Evolutionary conservation across 2,888 invertebrate genomes (phyloP).

Genomic region (Troides aeacus): DNA sequence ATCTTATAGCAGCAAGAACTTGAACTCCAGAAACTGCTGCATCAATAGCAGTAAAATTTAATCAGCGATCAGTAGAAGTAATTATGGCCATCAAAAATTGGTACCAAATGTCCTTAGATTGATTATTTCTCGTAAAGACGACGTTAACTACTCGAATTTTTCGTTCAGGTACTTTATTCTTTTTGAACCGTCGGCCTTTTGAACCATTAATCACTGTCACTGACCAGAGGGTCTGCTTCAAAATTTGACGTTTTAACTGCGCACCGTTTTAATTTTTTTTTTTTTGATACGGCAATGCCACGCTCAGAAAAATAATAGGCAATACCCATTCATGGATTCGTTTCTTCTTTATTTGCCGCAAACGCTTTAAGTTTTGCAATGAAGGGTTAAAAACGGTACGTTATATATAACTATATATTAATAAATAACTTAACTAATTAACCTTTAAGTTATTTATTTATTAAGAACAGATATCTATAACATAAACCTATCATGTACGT

Average conservation of each 20-base stretch:
- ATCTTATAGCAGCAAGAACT: no score
- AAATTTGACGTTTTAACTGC: constrained; percentile 53
- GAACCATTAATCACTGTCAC: constrained; percentile 59
- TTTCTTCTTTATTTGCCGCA: background rate
- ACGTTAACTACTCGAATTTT: constrained; percentile 13
- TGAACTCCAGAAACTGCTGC: no score
- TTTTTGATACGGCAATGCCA: constrained; percentile 10
- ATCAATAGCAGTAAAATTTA: no score
- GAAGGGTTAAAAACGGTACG: no score
- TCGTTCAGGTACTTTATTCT: constrained; percentile 24
- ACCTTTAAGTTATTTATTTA: no score
- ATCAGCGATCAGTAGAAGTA: background rate
- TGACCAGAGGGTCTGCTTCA: constrained; percentile 60
- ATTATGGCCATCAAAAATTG: background rate
- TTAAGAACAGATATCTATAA: no score
- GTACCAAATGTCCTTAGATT: background rate
- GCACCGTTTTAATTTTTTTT: background rate
- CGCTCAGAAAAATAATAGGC: constrained; percentile 11
- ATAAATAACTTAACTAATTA: no score
- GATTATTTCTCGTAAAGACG: background rate
- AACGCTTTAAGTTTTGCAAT: background rate
- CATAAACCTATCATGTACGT: no score
- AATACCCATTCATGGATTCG: constrained; percentile 6
- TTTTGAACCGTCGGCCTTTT: constrained; percentile 35
- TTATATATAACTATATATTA: no score